phyloP scores from a whole-genome alignment of 2,113 vertebrate genomes.

The Catharus bicknelli region DNA sequence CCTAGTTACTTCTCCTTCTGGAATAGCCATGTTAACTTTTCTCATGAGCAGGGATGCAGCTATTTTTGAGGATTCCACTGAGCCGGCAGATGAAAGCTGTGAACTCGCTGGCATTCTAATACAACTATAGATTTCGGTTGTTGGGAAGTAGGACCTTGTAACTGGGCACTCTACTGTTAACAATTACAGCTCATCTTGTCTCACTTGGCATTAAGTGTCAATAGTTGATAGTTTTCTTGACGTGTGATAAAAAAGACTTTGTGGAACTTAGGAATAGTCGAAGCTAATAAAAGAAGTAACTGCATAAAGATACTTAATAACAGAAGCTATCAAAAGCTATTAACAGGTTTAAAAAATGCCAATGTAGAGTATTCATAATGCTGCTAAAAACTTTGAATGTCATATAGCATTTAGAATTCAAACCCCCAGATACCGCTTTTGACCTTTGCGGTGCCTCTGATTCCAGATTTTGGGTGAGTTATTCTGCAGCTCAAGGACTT shows the following conservation, averaged over 20 bases:
- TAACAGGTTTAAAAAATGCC: not conserved
- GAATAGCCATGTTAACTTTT: not conserved
- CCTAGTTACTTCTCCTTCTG: not conserved
- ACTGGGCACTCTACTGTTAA: accelerated
- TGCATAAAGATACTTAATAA: not conserved
- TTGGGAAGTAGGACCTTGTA: not conserved
- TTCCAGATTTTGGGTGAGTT: not conserved
- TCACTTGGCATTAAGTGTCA: not conserved
- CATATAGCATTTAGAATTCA: not conserved
- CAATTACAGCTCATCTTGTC: not conserved
- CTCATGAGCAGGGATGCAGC: not conserved
- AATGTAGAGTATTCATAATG: not conserved
- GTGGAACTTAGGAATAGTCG: not conserved
- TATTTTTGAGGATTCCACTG: not conserved
- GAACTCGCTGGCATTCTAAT: not conserved
- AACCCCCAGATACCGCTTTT: not conserved
- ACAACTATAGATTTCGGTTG: not conserved
- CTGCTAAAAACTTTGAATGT: not conserved
- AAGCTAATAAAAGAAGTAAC: not conserved
- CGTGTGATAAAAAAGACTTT: not conserved
- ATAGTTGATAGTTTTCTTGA: not conserved
- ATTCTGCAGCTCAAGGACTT: not conserved
- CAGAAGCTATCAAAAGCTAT: not conserved
- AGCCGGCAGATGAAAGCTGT: not conserved
- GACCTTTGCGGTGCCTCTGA: not conserved